These are phyloP conservation scores for Pelecanus crispus DNA, from an alignment of 2,113 vertebrate species.

Conservation along the genomic window DNA sequence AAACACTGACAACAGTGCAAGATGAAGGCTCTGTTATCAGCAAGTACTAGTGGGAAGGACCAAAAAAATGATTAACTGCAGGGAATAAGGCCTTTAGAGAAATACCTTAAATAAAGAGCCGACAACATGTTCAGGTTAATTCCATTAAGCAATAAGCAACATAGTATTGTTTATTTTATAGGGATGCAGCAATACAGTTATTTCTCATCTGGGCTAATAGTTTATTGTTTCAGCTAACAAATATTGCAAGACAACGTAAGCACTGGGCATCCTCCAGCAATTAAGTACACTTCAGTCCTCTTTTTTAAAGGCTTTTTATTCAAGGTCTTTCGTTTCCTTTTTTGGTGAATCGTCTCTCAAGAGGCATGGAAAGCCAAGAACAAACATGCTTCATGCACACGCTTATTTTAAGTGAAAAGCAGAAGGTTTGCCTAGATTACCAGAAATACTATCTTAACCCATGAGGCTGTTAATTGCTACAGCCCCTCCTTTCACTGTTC, in stretches of 20 bases:
- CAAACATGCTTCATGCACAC: not conserved
- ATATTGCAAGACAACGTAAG: rapidly evolving
- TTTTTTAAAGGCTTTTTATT: not conserved
- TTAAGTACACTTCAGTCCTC: not conserved
- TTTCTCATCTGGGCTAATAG: not conserved
- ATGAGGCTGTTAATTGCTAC: not conserved
- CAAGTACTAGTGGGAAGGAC: not conserved
- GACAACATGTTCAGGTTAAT: too few species aligned
- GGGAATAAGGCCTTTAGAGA: not conserved
- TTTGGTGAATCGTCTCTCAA: not conserved
- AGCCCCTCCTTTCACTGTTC: not conserved
- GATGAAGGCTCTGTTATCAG: not conserved
- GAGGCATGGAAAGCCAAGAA: not conserved
- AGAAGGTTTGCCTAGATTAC: not conserved
- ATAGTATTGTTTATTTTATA: not conserved
- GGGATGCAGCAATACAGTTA: not conserved
- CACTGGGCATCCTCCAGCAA: not conserved
- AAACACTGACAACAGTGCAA: not conserved
- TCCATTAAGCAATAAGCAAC: not conserved
- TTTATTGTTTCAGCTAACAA: not conserved
- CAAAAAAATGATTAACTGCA: not conserved
- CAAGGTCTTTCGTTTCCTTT: not conserved
- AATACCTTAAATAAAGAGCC: not conserved
- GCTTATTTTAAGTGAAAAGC: not conserved
- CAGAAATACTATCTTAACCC: not conserved